Evolutionary conservation across 2,888 invertebrate genomes (phyloP).

Genomic region (Crematogaster levior): DNA sequence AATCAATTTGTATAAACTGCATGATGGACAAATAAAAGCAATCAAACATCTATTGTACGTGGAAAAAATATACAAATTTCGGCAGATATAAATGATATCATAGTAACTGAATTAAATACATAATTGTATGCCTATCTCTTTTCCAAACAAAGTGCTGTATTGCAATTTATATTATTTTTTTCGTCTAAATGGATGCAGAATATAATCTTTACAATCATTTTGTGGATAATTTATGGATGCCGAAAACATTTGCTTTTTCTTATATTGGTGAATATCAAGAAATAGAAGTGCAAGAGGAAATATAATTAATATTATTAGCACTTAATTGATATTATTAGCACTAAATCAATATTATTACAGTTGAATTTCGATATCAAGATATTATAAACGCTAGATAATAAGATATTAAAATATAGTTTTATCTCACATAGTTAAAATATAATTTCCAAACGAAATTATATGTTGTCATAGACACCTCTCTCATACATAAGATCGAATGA

Average conservation of each 20-base stretch:
- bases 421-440: neutral
- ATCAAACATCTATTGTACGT: neutral
- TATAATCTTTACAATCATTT: neutral
- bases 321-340: neutral
- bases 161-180: conserved; percentile 4
- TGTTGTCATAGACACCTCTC: neutral
- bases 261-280: neutral
- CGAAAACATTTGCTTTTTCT: neutral
- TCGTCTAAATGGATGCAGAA: neutral
- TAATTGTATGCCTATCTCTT: neutral
- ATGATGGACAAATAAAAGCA: neutral
- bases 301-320: too few species aligned
- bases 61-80: neutral
- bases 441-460: neutral
- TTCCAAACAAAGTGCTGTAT: neutral
- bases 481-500: conserved; percentile 29
- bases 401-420: conserved; percentile 10
- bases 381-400: neutral
- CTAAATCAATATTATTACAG: conserved; percentile 1
- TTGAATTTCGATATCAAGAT: neutral
- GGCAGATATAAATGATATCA: neutral
- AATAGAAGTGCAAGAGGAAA: neutral
- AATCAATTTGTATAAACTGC: neutral
- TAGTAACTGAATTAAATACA: neutral
- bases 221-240: neutral